Conservation (phyloP, 2,113 vertebrate species). For the Xyrauchen texanus region DNA sequence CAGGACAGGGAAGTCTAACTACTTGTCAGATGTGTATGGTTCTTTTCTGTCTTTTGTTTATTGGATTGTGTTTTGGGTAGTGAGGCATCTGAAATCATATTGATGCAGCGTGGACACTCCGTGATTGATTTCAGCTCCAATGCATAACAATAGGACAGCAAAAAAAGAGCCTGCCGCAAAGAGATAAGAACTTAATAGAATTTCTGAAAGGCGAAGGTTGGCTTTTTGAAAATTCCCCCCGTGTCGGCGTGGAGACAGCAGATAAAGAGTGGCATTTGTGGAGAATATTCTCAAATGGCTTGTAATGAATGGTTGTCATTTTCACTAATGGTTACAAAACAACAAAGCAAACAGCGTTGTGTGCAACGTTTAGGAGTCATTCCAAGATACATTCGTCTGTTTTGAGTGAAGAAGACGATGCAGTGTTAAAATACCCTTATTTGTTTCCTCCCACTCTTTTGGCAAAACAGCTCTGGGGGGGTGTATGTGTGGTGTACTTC, state of each 20-base stretch:
- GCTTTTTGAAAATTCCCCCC: constrained; percentile 88
- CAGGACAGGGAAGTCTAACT: constrained; percentile 32
- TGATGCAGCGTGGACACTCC: constrained; percentile 76
- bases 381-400: constrained; percentile 65
- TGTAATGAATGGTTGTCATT: constrained; percentile 86
- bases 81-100: constrained; percentile 74
- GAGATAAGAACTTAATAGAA: constrained; percentile 98
- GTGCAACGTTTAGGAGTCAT: constrained; percentile 71
- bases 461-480: background rate
- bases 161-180: constrained; percentile 87
- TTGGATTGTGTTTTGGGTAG: constrained; percentile 66
- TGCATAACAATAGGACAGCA: constrained; percentile 86
- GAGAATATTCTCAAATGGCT: constrained; percentile 82
- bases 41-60: constrained; percentile 67
- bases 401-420: constrained; percentile 2
- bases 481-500: no score
- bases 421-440: constrained; percentile 23
- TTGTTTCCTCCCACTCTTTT: constrained; percentile 19
- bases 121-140: constrained; percentile 86
- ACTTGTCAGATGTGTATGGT: constrained; percentile 30
- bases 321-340: constrained; percentile 82
- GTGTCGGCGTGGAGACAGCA: constrained; percentile 82
- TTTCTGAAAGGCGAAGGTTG: constrained; percentile 92
- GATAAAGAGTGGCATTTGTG: constrained; percentile 89
- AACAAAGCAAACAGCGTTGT: constrained; percentile 69